Conservation (phyloP, 2,888 invertebrate species). For the Arge pagana region DNA sequence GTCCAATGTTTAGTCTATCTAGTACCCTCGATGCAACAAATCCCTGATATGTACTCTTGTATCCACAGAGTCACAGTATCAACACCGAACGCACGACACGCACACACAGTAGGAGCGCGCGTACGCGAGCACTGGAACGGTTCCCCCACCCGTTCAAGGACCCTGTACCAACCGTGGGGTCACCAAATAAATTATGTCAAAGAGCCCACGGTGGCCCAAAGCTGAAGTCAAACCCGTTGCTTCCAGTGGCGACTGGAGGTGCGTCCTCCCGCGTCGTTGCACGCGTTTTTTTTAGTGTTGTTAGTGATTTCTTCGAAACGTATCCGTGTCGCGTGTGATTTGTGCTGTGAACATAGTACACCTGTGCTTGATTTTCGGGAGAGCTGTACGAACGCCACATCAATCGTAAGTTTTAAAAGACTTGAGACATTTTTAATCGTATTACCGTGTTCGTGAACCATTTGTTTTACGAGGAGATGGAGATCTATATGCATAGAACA, state of each 20-base stretch:
- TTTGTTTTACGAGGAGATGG: neutral
- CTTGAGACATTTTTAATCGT: conserved; percentile 12
- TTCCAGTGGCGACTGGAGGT: conserved; percentile 24
- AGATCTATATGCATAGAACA: neutral
- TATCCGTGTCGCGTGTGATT: neutral
- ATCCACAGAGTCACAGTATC: too few species aligned
- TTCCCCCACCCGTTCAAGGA: conserved; percentile 16
- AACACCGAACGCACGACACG: too few species aligned
- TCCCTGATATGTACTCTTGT: too few species aligned
- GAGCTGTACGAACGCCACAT: conserved; percentile 38
- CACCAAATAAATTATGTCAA: conserved; percentile 42
- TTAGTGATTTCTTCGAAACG: neutral
- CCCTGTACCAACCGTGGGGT: conserved; percentile 33
- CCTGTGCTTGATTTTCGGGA: conserved; percentile 27
- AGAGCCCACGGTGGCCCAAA: conserved; percentile 35
- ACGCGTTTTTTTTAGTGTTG: conserved; percentile 5
- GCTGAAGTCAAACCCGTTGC: conserved; percentile 28
- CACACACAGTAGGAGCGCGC: neutral
- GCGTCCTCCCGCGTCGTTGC: conserved; percentile 8
- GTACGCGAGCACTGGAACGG: neutral
- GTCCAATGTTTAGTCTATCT: too few species aligned
- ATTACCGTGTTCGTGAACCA: too few species aligned
- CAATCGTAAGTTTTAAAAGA: conserved; percentile 35
- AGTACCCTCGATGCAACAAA: too few species aligned
- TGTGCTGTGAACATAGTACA: conserved; percentile 31